phyloP scores from a whole-genome alignment of 1,140 invertebrate species.

The Platyscapa corneri region DNA sequence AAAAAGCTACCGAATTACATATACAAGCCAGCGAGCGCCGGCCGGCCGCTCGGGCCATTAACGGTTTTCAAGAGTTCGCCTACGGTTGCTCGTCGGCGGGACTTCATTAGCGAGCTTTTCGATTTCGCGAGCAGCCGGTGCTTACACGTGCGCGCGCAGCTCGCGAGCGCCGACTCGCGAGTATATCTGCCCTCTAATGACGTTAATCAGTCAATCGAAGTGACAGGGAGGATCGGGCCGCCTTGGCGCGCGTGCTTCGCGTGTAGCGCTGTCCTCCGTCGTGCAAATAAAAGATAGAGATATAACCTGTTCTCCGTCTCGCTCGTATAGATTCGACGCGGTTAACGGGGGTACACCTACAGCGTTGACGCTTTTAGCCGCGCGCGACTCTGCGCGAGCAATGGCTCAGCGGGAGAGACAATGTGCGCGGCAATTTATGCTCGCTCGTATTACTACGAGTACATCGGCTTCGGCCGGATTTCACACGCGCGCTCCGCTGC shows the following conservation, averaged over 20 bases:
- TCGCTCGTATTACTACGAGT: neutral
- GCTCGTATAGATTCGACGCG: neutral
- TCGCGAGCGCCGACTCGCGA: neutral
- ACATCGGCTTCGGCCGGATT: neutral
- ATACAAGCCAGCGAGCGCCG: slow-evolving; percentile 45
- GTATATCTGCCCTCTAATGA: slow-evolving; percentile 55
- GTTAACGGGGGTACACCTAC: neutral
- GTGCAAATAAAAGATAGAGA: neutral
- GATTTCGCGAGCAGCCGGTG: too few species aligned
- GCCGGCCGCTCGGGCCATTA: slow-evolving; percentile 20
- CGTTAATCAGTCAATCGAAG: slow-evolving; percentile 61
- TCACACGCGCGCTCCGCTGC: too few species aligned
- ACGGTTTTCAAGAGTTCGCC: too few species aligned
- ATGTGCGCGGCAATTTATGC: slow-evolving; percentile 26
- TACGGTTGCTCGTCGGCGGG: too few species aligned
- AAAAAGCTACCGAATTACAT: slow-evolving; percentile 62
- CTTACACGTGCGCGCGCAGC: slow-evolving; percentile 5
- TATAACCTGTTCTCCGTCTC: slow-evolving; percentile 5
- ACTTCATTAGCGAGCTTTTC: too few species aligned
- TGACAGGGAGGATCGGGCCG: slow-evolving; percentile 51
- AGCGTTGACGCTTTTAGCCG: neutral
- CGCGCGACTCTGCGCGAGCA: neutral
- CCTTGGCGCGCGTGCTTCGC: too few species aligned
- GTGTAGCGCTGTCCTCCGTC: neutral
- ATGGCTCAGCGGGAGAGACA: neutral